A percentile compares a stretch with the other conserved stretches of the same genome.
Evolutionary conservation across 2,113 vertebrate species (phyloP).

Genomic region (Crotalus helleri): DNA sequence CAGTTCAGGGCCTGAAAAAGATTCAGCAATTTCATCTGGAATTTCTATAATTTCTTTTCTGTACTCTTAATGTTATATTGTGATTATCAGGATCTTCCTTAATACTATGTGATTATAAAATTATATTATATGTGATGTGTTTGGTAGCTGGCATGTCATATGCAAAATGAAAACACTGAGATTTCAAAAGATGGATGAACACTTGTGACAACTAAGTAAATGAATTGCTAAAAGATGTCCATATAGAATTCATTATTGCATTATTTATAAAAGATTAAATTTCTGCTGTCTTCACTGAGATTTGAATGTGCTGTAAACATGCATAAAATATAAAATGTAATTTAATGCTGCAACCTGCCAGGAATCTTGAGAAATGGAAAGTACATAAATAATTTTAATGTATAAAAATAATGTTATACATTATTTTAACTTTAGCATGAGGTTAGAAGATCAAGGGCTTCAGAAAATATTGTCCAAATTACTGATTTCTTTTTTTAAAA

Average conservation of each 20-base stretch:
- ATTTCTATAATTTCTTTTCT: background rate
- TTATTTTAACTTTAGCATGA: background rate
- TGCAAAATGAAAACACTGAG: background rate
- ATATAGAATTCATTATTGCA: background rate
- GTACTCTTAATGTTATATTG: background rate
- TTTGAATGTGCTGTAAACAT: background rate
- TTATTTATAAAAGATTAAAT: background rate
- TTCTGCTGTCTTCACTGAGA: background rate
- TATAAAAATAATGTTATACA: background rate
- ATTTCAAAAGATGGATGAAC: background rate
- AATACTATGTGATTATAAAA: background rate
- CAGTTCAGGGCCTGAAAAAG: conserved; percentile 71
- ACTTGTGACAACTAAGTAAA: background rate
- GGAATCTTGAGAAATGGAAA: background rate
- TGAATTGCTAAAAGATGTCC: background rate
- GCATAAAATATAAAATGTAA: background rate
- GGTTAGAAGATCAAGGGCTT: background rate
- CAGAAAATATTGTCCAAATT: background rate
- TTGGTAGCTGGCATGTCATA: background rate
- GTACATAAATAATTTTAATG: background rate
- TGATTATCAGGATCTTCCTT: background rate
- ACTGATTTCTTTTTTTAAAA: conserved; percentile 64
- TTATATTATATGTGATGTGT: background rate
- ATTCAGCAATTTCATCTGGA: background rate
- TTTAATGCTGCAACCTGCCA: background rate